Percentiles rank a stretch among this genome's conserved stretches.
These are phyloP conservation scores for Aphelenchoides avenae DNA, from an alignment of 1,140 invertebrate species.

Conservation along the genomic window DNA sequence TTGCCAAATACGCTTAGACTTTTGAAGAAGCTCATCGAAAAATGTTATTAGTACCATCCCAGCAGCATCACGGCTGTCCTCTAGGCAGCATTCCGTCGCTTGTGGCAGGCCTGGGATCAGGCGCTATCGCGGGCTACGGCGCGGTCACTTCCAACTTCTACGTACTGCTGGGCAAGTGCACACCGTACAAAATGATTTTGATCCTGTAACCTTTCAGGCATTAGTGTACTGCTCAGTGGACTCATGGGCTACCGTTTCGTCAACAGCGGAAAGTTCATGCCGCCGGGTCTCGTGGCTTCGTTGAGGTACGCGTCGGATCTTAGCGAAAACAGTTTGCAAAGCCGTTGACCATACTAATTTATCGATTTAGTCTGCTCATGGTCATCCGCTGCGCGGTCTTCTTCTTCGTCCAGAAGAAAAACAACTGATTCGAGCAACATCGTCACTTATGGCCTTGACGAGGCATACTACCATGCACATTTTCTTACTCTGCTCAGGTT, in stretches of 20 bases:
- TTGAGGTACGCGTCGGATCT: slow-evolving; percentile 62
- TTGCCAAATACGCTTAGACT: not conserved
- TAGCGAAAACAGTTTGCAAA: no score
- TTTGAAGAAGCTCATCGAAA: not conserved
- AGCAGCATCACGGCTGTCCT: no score
- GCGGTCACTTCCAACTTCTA: slow-evolving; percentile 24
- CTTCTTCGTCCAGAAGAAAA: slow-evolving; percentile 5
- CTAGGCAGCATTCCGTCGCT: slow-evolving; percentile 26
- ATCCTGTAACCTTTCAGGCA: no score
- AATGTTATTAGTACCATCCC: not conserved
- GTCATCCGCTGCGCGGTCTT: slow-evolving; percentile 10
- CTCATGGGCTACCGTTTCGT: slow-evolving; percentile 84
- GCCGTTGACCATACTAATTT: slow-evolving; percentile 20
- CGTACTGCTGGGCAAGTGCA: slow-evolving; percentile 18
- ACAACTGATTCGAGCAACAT: no score
- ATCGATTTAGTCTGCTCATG: slow-evolving; percentile 14
- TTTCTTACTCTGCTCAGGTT: no score
- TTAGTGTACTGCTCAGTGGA: slow-evolving; percentile 71
- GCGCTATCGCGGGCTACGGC: slow-evolving; percentile 25
- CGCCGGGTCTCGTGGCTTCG: slow-evolving; percentile 75
- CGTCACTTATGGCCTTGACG: no score
- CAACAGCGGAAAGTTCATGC: slow-evolving; percentile 86
- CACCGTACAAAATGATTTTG: no score
- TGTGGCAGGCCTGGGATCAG: slow-evolving; percentile 21
- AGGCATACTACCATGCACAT: no score